Conservation (phyloP, 2,113 vertebrate genomes). For the Arenaria interpres region DNA sequence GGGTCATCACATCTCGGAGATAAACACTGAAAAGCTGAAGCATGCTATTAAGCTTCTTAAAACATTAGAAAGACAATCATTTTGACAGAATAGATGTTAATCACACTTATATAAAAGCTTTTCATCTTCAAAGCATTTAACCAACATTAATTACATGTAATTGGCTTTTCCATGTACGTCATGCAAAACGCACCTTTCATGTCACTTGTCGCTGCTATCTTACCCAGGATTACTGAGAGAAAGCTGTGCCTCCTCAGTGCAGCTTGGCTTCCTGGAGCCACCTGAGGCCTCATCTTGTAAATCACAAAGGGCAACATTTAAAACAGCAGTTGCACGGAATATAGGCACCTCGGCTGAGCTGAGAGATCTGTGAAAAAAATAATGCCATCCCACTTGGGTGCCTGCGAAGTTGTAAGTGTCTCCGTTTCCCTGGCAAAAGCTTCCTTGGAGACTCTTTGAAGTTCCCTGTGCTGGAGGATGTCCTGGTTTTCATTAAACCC, state of each 20-base stretch:
- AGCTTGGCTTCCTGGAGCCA: background rate
- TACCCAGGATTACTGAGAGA: background rate
- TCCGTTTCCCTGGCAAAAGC: background rate
- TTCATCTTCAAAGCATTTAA: conserved; percentile 65
- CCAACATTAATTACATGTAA: conserved; percentile 69
- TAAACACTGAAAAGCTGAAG: conserved; percentile 34
- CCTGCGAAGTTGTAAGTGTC: background rate
- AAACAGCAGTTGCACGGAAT: background rate
- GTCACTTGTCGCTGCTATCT: conserved; percentile 20
- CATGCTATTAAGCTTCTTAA: conserved; percentile 40
- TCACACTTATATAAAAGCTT: conserved; percentile 54
- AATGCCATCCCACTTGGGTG: background rate
- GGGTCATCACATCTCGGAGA: conserved; percentile 45
- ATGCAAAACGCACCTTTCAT: conserved; percentile 52
- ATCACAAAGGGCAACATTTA: conserved; percentile 5
- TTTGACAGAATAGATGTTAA: conserved; percentile 61
- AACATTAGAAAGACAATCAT: conserved; percentile 59
- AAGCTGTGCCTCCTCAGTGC: background rate
- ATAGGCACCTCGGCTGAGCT: background rate
- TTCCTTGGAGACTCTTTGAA: background rate
- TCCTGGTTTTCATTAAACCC: background rate
- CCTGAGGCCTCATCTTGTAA: background rate
- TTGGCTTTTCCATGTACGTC: conserved; percentile 24
- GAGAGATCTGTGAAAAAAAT: background rate
- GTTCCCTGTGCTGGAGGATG: accelerated